Base-by-base conservation (phyloP, 2,888 invertebrate species). In the Coleophora flavipennella region DNA sequence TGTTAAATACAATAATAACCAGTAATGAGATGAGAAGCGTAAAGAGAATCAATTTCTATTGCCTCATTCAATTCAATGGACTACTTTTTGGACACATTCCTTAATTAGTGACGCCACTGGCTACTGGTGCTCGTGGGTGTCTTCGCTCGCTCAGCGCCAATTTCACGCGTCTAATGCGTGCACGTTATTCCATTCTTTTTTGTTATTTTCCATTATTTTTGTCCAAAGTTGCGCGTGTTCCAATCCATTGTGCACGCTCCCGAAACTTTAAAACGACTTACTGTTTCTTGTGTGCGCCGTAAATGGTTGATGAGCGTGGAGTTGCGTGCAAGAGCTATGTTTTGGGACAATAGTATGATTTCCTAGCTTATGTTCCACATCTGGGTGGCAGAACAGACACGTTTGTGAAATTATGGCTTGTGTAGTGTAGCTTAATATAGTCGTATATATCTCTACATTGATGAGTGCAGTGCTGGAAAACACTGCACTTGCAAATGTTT, bases 151-250 rank as follows among this genome's bases (percentile, higher is more conserved):
- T 57, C 54, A 49, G 11, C 2, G 62, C 62, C 55, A 57, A 76
- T 77, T 75, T 74, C 72, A 73, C 68, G 76, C 60, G 43, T 55
- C 59, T 72, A 64, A 69, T 60, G 55, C 57, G 39, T 46, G 46
- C 50, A 50, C 59, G 57, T 66, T 63, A 55, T 64, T 51, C 51
- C 51, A 57, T 53, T 20, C 3, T 20, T 50, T 56, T 61, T 58
- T 64, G 51, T 54, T 39, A 49, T 59, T 55, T 57, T 64, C 62
- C 59, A 59, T 25, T 29, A 13, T 34, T 14, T 33, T 14, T 28
- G 61, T 46, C 51, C 50, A 51, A 56, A 44, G 41, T 20, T 43
- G 59, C 51, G 48, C 58, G 48, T 61, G 57, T 59, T 53, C 51
- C 55, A 55, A 50, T 46, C 53, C 62, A 66, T 67, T 75, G 67